Evolutionary conservation across 2,113 vertebrate species (phyloP).

Genomic region (Oceanites oceanicus): DNA sequence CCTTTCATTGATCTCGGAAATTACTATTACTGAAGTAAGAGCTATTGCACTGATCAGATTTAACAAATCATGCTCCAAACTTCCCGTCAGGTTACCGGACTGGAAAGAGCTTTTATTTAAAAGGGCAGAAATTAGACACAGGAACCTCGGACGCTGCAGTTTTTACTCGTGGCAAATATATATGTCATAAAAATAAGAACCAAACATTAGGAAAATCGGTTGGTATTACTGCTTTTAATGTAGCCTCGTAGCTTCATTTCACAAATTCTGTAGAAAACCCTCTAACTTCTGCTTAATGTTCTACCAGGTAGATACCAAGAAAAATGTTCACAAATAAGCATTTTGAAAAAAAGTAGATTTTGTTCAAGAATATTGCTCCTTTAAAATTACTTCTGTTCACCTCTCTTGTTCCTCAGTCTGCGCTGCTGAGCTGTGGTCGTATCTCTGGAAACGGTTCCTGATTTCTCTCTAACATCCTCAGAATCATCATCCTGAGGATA

Average conservation of each 20-base stretch:
- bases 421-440: neutral
- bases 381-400: neutral
- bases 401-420: neutral
- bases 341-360: neutral
- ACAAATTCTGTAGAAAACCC: neutral
- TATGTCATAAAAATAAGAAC: neutral
- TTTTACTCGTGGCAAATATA: neutral
- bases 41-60: neutral
- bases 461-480: neutral
- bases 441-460: neutral
- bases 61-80: neutral
- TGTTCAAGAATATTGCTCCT: neutral
- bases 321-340: neutral
- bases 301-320: neutral
- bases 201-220: neutral
- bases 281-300: neutral
- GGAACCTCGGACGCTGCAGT: accelerated
- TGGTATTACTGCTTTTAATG: neutral
- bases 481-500: conserved; percentile 27
- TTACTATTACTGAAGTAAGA: neutral
- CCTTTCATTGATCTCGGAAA: neutral
- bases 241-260: neutral
- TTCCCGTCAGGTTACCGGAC: neutral
- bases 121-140: neutral
- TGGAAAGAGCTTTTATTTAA: neutral